Base-by-base conservation (phyloP, 2,113 vertebrate genomes). In the Burhinus oedicnemus region DNA sequence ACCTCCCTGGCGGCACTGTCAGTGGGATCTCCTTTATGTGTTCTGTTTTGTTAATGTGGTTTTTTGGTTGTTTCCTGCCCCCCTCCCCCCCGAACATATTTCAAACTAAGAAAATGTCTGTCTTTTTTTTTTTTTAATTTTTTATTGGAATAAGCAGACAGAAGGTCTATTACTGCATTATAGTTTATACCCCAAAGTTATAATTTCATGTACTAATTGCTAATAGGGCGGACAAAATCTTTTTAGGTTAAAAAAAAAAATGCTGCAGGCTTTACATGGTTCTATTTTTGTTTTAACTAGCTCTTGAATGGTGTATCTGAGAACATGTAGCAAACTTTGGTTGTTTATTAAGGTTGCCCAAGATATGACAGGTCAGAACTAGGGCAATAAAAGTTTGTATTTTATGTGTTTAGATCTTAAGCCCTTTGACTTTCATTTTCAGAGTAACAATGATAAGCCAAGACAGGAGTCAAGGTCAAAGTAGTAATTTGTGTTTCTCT, bases 401-500 rank as follows among this genome's bases (percentile, higher is more conserved):
- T 94, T 90, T 87, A 42, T 93, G 87, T 95, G 92, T 92, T 96
- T 92, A 74, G 71, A 85, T 90, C 94, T 96, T 89, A 90, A 93
- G 86, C 45, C 75, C 49, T 70, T 27, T 93, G 93, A 90, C 92
- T 96, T 96, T 95, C 92, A 8, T 92, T 97, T 95, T 95, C 38
- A 83, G 87, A 74, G 83, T 89, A 74, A 66, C 71, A 74, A 30
- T 12, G 92, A 95, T 94, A 94, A 96, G 88, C 79, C 26, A 60
- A 94, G 93, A 94, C 66, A 90, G 85, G 68, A 95, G 94, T 96
- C 93, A 96, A 97, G 97, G 96, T 96, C 95, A 81, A 29, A 93
- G 88, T 27, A 92, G 85, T 81, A 68, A 90, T 88, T 96, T 86
- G 47, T 89, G 68, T 90, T 94, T 91, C 75, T 93, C 79, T 86